Conservation (phyloP, 1,140 invertebrate genomes). For the Hycleus cichorii region DNA sequence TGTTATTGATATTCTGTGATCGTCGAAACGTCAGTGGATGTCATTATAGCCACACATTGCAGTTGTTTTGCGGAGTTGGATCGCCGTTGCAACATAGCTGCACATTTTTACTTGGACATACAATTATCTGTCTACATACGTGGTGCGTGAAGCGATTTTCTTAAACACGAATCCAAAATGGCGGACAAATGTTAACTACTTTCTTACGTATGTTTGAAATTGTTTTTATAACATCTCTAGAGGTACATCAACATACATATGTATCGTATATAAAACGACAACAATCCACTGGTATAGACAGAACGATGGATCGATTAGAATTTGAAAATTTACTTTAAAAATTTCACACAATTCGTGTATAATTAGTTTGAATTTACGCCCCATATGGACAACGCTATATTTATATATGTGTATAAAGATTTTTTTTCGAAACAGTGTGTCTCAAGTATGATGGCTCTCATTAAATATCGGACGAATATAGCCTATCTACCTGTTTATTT, state of each 20-base stretch:
- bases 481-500: constrained; percentile 22
- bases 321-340: no score
- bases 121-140: constrained; percentile 28
- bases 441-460: constrained; percentile 19
- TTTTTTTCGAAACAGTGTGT: constrained; percentile 1
- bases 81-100: constrained; percentile 26
- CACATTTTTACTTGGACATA: constrained; percentile 26
- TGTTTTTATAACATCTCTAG: constrained; percentile 13
- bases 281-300: no score
- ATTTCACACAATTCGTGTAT: no score
- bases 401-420: background rate
- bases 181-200: constrained; percentile 26
- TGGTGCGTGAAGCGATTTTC: constrained; percentile 27
- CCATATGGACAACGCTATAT: no score
- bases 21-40: constrained; percentile 21
- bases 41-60: constrained; percentile 21
- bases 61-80: constrained; percentile 17
- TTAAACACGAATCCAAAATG: constrained; percentile 24
- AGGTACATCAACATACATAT: background rate
- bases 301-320: no score
- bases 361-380: no score
- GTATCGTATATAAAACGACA: no score
- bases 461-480: constrained; percentile 18
- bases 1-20: constrained; percentile 25
- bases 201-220: constrained; percentile 18